phyloP scores from a whole-genome alignment of 2,888 invertebrate species.

The Hyalella azteca region DNA sequence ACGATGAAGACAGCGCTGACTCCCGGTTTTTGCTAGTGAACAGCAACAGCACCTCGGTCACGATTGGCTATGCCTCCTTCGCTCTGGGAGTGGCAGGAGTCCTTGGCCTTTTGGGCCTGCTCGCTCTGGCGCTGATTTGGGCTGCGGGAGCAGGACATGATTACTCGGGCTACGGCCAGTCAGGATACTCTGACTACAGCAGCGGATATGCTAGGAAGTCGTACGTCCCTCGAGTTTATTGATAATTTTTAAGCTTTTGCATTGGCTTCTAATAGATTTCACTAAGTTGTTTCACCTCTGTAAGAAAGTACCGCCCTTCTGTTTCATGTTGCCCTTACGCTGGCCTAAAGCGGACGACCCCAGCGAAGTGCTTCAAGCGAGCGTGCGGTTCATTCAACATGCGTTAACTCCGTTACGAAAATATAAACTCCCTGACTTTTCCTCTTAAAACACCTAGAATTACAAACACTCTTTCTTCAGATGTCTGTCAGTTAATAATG shows the following conservation, averaged over 20 bases:
- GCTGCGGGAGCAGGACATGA: constrained; percentile 45
- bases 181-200: constrained; percentile 42
- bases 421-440: not conserved
- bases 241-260: not conserved
- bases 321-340: not conserved
- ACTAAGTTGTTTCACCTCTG: not conserved
- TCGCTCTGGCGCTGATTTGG: constrained; percentile 53
- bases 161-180: constrained; percentile 47
- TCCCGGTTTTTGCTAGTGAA: constrained; percentile 51
- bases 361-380: not conserved
- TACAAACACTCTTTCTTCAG: not conserved
- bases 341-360: constrained; percentile 23
- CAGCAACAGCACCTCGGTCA: constrained; percentile 54
- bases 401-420: not conserved
- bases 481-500: constrained; percentile 1
- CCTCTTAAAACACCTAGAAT: not conserved
- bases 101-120: constrained; percentile 50
- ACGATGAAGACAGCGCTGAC: constrained; percentile 43
- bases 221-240: constrained; percentile 12
- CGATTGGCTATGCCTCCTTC: constrained; percentile 55
- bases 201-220: constrained; percentile 35
- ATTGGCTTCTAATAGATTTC: not conserved
- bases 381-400: constrained; percentile 32
- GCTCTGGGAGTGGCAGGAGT: constrained; percentile 47
- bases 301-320: constrained; percentile 7